A percentile compares a stretch with the other conserved stretches of the same genome.
Conservation (phyloP, 2,797 vertebrate genomes). For the Pseudochirops cupreus region DNA sequence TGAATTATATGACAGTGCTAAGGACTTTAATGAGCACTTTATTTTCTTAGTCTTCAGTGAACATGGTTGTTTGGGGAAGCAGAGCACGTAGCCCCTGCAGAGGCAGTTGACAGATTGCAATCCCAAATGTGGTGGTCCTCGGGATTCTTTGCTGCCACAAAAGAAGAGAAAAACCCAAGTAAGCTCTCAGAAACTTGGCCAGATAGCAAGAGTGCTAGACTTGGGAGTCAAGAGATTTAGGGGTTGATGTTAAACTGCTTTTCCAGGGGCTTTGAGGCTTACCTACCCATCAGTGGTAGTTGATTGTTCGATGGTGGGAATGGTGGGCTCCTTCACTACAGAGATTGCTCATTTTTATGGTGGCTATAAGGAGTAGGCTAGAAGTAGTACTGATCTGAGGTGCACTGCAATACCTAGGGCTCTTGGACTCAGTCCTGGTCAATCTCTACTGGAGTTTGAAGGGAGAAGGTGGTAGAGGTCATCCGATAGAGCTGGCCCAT, state of each 20-base stretch:
- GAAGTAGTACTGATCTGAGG: not conserved
- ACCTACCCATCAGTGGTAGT: not conserved
- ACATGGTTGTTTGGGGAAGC: not conserved
- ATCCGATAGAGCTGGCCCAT: not conserved
- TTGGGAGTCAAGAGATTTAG: not conserved
- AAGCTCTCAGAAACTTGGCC: not conserved
- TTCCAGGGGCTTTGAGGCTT: not conserved
- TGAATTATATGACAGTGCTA: not conserved
- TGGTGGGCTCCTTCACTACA: not conserved
- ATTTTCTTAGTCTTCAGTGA: not conserved
- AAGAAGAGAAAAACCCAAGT: not conserved
- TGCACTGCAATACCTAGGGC: too few relatives aligned
- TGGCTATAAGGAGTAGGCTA: too few relatives aligned
- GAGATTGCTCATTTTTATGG: not conserved
- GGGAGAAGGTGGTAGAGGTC: not conserved
- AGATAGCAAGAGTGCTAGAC: not conserved
- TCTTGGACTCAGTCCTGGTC: not conserved
- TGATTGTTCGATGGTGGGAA: too few relatives aligned
- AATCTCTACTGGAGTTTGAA: not conserved
- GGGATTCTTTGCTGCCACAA: not conserved
- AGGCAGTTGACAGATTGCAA: not conserved
- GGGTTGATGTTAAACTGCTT: not conserved
- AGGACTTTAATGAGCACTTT: not conserved
- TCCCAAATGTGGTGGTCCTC: not conserved
- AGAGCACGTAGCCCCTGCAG: too few relatives aligned